Evolutionary conservation across 2,113 vertebrate genomes (phyloP).

Genomic region (Lophura nycthemera): DNA sequence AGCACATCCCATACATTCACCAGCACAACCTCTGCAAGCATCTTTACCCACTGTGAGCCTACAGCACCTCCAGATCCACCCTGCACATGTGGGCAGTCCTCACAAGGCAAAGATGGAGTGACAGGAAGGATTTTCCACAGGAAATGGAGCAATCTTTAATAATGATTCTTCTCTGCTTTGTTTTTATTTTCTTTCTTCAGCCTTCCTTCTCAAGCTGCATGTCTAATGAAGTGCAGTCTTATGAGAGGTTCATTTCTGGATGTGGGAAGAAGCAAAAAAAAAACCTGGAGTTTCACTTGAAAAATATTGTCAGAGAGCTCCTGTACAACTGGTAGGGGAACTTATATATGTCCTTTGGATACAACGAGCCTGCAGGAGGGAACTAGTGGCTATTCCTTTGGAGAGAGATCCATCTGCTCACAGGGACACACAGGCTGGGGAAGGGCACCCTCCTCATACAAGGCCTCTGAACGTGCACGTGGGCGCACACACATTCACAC

Average conservation of each 20-base stretch:
- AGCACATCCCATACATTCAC: not conserved
- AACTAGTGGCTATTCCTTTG: not conserved
- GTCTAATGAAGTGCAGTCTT: not conserved
- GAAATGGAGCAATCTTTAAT: not conserved
- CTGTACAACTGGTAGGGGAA: not conserved
- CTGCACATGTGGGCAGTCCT: fast-evolving
- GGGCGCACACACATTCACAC: not conserved
- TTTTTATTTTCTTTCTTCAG: not conserved
- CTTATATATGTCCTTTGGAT: not conserved
- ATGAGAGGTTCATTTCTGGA: not conserved
- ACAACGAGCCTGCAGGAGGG: not conserved
- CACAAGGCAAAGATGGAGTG: not conserved
- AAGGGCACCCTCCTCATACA: not conserved
- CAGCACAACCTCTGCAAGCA: not conserved
- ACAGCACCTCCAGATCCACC: not conserved
- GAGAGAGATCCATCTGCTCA: not conserved
- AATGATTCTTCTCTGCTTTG: not conserved
- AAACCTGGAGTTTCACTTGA: not conserved
- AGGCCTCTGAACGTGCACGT: not conserved
- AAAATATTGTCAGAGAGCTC: not conserved
- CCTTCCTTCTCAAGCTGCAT: not conserved
- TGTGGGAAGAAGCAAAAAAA: not conserved
- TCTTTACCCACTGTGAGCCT: not conserved
- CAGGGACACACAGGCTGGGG: not conserved
- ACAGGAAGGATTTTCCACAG: not conserved